Base-by-base conservation (phyloP, 2,113 vertebrate species). In the Sinocyclocheilus anophthalmus region DNA sequence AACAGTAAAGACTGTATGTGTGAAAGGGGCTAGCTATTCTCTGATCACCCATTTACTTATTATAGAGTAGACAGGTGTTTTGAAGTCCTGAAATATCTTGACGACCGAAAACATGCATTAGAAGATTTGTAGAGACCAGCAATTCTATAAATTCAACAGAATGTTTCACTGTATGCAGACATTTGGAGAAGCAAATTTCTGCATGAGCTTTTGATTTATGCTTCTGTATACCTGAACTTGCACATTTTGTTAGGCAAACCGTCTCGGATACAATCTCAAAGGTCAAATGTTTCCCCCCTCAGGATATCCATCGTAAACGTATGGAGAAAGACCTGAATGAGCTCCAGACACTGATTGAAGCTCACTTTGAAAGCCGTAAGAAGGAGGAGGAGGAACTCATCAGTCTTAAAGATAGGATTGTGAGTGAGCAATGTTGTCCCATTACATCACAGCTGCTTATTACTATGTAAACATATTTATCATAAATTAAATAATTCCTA, bases 271-370 rank as follows among this genome's bases (percentile, higher is more conserved):
- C 10, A 0, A 82, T 53, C 22, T 55, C 1, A 45, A 30, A 53
- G 24, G 16, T 42, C 9, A 2, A 53, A 33, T 67, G 24, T 24
- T 80, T 84, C 33, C 75, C 8, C 69, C 55, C 85, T 53, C 87
- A 99, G 98, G 98, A 99, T 87, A 99, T 99, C 77, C 97, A 99
- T 87, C 95, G 97, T 48, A 99, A 99, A 88, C 95, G 97, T 85
- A 97, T 99, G 96, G 98, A 98, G 92, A 99, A 99, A 90, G 97
- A 99, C 91, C 93, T 99, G 91, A 97, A 97, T 0, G 97, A 99
- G 80, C 94, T 99, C 59, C 97, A 98, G 91, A 95, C 96, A 0
- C 93, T 99, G 90, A 99, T 99, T 0, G 97, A 97, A 87, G 97
- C 95, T 48, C 98, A 99, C 88, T 99, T 99, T 87, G 97, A 96